These are phyloP conservation scores for Drosophila peninsularis DNA, from an alignment of 2,888 invertebrate species.

Conservation along the genomic window DNA sequence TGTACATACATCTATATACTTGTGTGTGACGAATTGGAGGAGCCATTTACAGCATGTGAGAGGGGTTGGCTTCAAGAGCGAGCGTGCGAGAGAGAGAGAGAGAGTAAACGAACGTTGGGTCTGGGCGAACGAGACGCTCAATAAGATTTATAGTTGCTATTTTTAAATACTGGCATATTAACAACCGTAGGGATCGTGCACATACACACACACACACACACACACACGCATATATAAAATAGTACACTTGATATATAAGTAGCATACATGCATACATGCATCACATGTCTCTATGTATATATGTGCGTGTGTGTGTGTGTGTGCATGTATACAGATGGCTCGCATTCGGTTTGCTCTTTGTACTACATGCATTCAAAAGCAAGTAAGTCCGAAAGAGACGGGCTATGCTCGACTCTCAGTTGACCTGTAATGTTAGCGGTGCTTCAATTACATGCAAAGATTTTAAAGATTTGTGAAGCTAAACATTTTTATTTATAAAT, in stretches of 20 bases:
- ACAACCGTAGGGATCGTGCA: slow-evolving; percentile 66
- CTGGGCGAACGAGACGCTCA: slow-evolving; percentile 49
- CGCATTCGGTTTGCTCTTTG: not conserved
- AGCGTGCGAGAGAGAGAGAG: not conserved
- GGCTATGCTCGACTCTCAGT: not conserved
- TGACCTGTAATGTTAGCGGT: not conserved
- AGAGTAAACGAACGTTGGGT: slow-evolving; percentile 38
- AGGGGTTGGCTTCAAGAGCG: not conserved
- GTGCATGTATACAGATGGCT: slow-evolving; percentile 1
- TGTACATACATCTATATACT: slow-evolving; percentile 3
- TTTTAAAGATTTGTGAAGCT: too few species aligned
- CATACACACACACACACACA: slow-evolving; percentile 19
- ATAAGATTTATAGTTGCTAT: slow-evolving; percentile 79
- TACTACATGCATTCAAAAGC: slow-evolving; percentile 8
- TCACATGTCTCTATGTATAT: not conserved
- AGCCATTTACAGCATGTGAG: slow-evolving; percentile 48
- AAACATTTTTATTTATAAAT: too few species aligned
- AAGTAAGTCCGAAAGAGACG: not conserved
- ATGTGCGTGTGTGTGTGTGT: not conserved
- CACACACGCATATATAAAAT: slow-evolving; percentile 30
- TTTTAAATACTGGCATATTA: slow-evolving; percentile 74
- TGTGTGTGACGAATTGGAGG: slow-evolving; percentile 39
- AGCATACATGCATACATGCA: not conserved
- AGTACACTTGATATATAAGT: slow-evolving; percentile 32
- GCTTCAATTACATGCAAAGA: not conserved